phyloP scores from a whole-genome alignment of 2,888 invertebrate genomes.

The Harpagoxenus sublaevis region DNA sequence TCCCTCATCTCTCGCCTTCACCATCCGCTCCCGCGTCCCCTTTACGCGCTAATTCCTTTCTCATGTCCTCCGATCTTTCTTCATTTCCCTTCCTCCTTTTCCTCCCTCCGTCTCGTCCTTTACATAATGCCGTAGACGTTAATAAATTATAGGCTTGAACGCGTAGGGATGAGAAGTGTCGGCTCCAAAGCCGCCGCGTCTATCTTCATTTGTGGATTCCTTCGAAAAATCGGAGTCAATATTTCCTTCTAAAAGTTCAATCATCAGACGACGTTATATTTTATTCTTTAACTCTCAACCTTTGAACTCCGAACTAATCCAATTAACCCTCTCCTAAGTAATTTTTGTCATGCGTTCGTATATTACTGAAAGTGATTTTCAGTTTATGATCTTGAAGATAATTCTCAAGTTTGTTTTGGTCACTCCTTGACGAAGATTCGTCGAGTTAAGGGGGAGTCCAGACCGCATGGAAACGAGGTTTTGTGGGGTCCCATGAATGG shows the following conservation, averaged over 20 bases:
- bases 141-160: constrained; percentile 19
- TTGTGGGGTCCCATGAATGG: constrained; percentile 40
- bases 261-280: background rate
- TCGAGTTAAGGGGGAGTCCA: background rate
- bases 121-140: background rate
- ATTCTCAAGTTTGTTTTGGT: background rate
- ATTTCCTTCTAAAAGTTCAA: background rate
- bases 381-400: background rate
- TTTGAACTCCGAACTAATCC: background rate
- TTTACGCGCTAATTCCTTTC: constrained; percentile 45
- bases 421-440: background rate
- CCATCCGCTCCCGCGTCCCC: constrained; percentile 45
- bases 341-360: background rate
- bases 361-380: constrained; percentile 1
- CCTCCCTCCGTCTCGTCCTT: background rate
- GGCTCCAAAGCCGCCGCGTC: background rate
- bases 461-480: constrained; percentile 3
- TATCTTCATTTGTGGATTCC: background rate
- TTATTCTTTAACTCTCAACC: background rate
- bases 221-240: background rate
- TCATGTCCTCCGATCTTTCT: constrained; percentile 51
- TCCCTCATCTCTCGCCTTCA: constrained; percentile 67
- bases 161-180: background rate
- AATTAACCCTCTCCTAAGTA: background rate
- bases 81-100: background rate